A percentile compares a stretch with the other conserved stretches of the same genome.
These are phyloP conservation scores for Scaptomyza flava DNA, from an alignment of 2,888 invertebrate species.

Conservation along the genomic window DNA sequence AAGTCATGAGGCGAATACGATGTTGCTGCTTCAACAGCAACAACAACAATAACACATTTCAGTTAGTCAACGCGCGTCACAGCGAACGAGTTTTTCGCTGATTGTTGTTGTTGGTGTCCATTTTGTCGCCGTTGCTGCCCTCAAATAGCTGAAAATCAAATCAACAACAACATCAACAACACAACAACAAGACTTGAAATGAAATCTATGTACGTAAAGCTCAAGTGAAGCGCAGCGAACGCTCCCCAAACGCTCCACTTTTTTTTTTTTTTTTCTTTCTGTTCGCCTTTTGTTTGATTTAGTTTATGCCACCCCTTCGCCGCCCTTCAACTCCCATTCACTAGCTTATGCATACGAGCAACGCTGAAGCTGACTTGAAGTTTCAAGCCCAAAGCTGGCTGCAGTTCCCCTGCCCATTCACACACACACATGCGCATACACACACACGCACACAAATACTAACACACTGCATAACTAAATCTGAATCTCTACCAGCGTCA, in stretches of 20 bases:
- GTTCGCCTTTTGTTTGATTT: conserved; percentile 78
- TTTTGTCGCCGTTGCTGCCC: conserved; percentile 73
- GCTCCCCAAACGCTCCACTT: conserved; percentile 62
- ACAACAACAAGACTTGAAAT: conserved; percentile 47
- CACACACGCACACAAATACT: conserved; percentile 33
- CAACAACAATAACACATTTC: conserved; percentile 63
- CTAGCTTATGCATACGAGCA: conserved; percentile 54
- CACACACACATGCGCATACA: conserved; percentile 29
- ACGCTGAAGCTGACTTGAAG: conserved; percentile 52
- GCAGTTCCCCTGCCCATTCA: conserved; percentile 66
- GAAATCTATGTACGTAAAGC: conserved; percentile 69
- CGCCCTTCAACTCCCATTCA: background rate
- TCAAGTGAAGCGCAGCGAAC: conserved; percentile 76
- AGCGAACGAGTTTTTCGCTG: conserved; percentile 72
- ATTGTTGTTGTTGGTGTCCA: conserved; percentile 65
- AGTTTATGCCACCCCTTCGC: conserved; percentile 63
- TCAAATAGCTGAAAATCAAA: conserved; percentile 79
- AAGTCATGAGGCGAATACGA: conserved; percentile 71
- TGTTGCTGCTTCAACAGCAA: conserved; percentile 46
- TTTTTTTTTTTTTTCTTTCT: conserved; percentile 31
- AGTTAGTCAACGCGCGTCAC: conserved; percentile 62
- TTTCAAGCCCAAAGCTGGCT: conserved; percentile 65
- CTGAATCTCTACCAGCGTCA: conserved; percentile 49
- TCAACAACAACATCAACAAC: conserved; percentile 63
- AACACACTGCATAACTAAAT: conserved; percentile 60